phyloP scores from a whole-genome alignment of 2,113 vertebrate species.

The Chitala chitala region DNA sequence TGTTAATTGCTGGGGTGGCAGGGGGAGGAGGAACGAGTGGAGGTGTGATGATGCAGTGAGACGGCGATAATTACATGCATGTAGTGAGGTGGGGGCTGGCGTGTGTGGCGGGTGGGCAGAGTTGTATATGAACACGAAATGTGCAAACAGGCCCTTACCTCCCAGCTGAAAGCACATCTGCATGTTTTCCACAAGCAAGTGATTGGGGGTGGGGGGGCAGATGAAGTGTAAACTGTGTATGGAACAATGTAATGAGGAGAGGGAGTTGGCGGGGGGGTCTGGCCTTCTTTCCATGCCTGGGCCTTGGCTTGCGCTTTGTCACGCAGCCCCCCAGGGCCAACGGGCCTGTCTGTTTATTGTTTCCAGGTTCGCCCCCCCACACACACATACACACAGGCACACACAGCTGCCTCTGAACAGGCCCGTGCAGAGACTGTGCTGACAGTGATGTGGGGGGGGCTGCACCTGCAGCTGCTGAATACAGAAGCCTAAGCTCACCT shows the following conservation, averaged over 20 bases:
- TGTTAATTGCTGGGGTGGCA: neutral
- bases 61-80: no score
- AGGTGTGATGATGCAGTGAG: neutral
- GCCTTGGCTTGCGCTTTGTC: neutral
- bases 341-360: neutral
- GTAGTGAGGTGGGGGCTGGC: no score
- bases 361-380: neutral
- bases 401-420: neutral
- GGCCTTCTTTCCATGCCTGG: neutral
- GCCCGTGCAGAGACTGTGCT: neutral
- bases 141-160: no score
- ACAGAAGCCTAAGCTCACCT: neutral
- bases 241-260: no score
- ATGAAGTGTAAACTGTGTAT: no score
- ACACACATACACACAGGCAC: neutral
- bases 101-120: no score
- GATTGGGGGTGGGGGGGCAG: no score
- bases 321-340: neutral
- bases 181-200: no score
- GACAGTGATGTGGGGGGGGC: neutral
- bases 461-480: constrained; percentile 9
- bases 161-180: no score
- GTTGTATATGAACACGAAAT: no score
- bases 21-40: no score
- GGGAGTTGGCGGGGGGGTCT: no score